phyloP scores from a whole-genome alignment of 2,888 invertebrate genomes.

The Stenotaenia linearis region DNA sequence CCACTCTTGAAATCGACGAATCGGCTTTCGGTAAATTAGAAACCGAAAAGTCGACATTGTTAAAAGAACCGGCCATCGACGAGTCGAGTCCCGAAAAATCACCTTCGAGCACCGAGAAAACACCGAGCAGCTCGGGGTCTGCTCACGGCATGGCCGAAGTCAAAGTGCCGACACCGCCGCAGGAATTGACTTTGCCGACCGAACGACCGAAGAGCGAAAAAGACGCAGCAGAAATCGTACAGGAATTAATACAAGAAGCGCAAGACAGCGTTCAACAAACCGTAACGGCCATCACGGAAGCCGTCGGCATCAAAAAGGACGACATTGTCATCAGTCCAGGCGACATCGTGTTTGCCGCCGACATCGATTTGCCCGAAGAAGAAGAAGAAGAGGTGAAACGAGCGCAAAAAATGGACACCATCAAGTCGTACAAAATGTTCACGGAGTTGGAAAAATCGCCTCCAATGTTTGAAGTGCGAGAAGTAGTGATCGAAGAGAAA shows the following conservation, averaged over 20 bases:
- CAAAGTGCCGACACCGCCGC: neutral
- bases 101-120: neutral
- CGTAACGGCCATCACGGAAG: neutral
- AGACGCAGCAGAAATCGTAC: neutral
- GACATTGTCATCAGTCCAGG: neutral
- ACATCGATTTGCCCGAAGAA: neutral
- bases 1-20: neutral
- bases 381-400: neutral
- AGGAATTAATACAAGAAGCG: conserved; percentile 17
- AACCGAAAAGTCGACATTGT: too few relatives aligned
- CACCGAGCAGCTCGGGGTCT: neutral
- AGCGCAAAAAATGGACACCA: neutral
- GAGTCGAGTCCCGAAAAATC: neutral
- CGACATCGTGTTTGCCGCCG: neutral
- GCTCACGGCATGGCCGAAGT: neutral
- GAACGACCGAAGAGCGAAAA: neutral
- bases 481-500: conserved; percentile 35
- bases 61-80: neutral
- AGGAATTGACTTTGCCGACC: neutral
- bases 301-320: neutral
- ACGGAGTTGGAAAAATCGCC: conserved; percentile 15
- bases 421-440: neutral
- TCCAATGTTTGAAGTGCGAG: conserved; percentile 15
- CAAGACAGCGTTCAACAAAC: conserved; percentile 17
- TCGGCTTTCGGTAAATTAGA: neutral